Base-by-base conservation (phyloP, 2,797 vertebrate genomes). In the Etheostoma nigrum region DNA sequence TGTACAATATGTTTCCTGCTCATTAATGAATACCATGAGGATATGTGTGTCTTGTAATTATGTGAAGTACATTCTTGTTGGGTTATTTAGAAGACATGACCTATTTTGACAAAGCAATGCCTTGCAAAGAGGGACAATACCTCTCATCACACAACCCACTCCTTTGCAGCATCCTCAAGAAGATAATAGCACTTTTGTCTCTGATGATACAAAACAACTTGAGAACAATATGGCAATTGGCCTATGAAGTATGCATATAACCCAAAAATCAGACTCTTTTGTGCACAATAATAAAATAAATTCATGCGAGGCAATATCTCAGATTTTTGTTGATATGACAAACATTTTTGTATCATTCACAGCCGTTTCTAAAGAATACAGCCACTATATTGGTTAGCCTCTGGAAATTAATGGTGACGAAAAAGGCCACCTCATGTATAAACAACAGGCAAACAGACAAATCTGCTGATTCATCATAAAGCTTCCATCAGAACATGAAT, bases 211-310 rank as follows among this genome's bases (percentile, higher is more conserved):
- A 79, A 74, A 67, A 57, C 63, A 60, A 76, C 62, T 65, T 65
- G 54, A 69, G 61, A 79, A 77, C 48, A 72, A 82, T 79, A 79
- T 62, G 61, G 64, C 71, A 84, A 81, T 76, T 76, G n/a, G 57
- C 5, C 27, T 42, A n/a, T 78, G 59, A 83, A 67, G 72, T 14
- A 44, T 63, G 18, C 0, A 11, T 42, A 69, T 67, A 42, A 62
- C 25, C 3, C 12, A 57, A 64, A 64, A 23, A 80, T 11, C 25
- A 67, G 40, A 67, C 23, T 57, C 40, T 64, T 76, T 67, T 61
- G 33, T 69, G 55, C 12, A 72, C 72, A 69, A 65, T 67, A 51
- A 74, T 54, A 36, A 72, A 72, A 19, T 23, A 63, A 40, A 58
- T 69, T 30, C 13, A 16, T 49, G 27, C 13, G 6, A 21, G 62